These are phyloP conservation scores for Leistus spinibarbis DNA, from an alignment of 2,888 invertebrate genomes.

Conservation along the genomic window DNA sequence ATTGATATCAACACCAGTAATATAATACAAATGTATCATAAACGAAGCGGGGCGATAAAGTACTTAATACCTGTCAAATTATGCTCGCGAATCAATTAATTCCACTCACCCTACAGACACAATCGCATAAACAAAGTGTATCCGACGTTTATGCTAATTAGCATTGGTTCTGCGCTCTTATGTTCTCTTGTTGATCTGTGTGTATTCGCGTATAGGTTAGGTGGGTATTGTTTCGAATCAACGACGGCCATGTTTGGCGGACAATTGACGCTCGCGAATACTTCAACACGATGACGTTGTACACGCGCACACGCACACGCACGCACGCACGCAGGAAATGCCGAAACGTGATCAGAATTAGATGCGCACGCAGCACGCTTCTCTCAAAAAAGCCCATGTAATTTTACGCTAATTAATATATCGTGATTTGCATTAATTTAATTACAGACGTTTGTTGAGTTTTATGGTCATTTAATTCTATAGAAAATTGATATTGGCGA, in stretches of 20 bases:
- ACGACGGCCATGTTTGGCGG: neutral
- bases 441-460: neutral
- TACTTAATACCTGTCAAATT: constrained; percentile 1
- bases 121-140: constrained; percentile 10
- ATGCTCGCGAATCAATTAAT: neutral
- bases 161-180: neutral
- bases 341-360: constrained; percentile 5
- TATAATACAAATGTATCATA: neutral
- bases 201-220: neutral
- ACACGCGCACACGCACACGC: neutral
- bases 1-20: neutral
- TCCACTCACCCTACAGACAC: neutral
- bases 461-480: neutral
- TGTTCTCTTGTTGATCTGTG: neutral
- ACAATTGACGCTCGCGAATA: neutral
- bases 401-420: constrained; percentile 10
- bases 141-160: constrained; percentile 8
- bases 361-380: neutral
- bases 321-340: neutral
- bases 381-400: neutral
- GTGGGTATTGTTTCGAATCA: constrained; percentile 1
- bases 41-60: neutral
- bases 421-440: constrained; percentile 13
- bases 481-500: neutral
- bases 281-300: neutral